Base-by-base conservation (phyloP, 2,113 vertebrate species). In the Tichodroma muraria region DNA sequence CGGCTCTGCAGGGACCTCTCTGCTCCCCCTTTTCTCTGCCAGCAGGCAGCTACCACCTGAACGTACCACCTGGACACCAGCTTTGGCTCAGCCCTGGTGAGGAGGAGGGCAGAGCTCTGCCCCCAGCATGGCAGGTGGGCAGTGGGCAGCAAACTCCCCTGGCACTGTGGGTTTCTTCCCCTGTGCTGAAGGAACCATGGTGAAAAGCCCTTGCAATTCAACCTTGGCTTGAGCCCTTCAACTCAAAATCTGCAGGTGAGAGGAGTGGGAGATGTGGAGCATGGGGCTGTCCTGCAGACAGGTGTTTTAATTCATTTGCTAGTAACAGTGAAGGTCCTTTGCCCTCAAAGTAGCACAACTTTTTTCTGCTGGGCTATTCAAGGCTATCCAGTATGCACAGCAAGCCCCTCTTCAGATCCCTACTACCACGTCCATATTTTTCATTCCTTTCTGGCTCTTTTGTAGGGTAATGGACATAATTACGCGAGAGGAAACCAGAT, bases 181-280 rank as follows among this genome's bases (percentile, higher is more conserved):
- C 28, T 1, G 3, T 42, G 30, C 33, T 2, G 23, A 66, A 75
- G 35, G 47, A 77, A 18, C 10, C 0, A 0, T 4, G 23, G 24
- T 40, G 30, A 27, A 85, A 90, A 64, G 21, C 22, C 20, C 28
- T 47, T 35, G 15, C 47, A 65, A n/a, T 42, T 60, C 68, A 72
- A 23, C 23, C 82, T n/a, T n/a, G 37, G 44, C 20, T n/a, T n/a
- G n/a, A n/a, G n/a, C n/a, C n/a, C n/a, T n/a, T n/a, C n/a, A n/a
- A 15, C 77, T 37, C 47, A n/a, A 38, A 89, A 53, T 18, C 64
- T 52, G 33, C 35, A 33, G 35, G 35, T 42, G 63, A 73, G 68
- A 72, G 42, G 75, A 30, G 21, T 0, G 23, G 82, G 63, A 61
- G 49, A 2, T 18, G 61, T 8, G 10, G 50, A 30, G n/a, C 1